Percentiles rank a stretch among this genome's conserved stretches.
Evolutionary conservation across 2,797 vertebrate genomes (phyloP).

Genomic region (Pseudochromis fuscus): DNA sequence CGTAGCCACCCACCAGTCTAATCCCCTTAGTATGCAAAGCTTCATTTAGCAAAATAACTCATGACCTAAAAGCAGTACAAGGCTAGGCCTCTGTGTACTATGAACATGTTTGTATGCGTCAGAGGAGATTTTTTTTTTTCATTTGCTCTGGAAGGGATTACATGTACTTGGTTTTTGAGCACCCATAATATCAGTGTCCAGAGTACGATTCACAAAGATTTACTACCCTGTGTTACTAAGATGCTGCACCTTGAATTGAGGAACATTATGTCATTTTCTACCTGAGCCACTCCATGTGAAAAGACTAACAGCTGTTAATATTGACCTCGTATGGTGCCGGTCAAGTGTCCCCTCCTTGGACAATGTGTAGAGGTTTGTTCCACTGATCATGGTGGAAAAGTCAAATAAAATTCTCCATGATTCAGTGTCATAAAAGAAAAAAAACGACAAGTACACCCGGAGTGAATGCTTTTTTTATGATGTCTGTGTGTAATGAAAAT

Average conservation of each 20-base stretch:
- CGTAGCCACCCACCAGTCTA: constrained; percentile 61
- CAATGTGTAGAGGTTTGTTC: background rate
- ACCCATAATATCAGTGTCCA: constrained; percentile 30
- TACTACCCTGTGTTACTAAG: background rate
- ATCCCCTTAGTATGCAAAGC: constrained; percentile 69
- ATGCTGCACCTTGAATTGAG: background rate
- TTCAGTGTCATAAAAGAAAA: constrained; percentile 11
- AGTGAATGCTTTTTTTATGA: background rate
- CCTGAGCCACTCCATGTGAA: background rate
- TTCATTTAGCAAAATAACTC: constrained; percentile 76
- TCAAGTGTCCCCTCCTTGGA: background rate
- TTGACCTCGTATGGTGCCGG: background rate
- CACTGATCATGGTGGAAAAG: background rate
- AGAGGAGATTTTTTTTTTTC: constrained; percentile 64
- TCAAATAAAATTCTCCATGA: background rate
- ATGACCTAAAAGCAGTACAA: constrained; percentile 71
- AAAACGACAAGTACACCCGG: background rate
- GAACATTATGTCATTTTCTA: background rate
- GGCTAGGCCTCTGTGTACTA: constrained; percentile 43
- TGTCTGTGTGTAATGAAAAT: constrained; percentile 37
- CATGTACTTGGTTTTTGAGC: constrained; percentile 43
- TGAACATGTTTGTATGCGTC: constrained; percentile 60
- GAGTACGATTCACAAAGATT: constrained; percentile 6
- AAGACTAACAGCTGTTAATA: background rate
- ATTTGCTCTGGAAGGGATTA: constrained; percentile 56